Base-by-base conservation (phyloP, 2,797 vertebrate genomes). In the Rhabdophis nuchalis region DNA sequence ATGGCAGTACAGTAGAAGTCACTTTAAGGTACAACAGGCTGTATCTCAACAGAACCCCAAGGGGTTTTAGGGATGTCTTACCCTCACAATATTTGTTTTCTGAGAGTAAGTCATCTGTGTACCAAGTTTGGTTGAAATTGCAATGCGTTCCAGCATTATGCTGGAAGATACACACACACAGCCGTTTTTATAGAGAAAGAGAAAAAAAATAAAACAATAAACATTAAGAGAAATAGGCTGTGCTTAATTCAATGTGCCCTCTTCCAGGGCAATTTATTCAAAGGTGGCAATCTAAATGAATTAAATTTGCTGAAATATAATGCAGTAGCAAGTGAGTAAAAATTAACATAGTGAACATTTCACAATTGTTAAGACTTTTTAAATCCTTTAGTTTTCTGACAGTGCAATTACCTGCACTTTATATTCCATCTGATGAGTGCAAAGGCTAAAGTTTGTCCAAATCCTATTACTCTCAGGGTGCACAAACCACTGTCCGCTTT, bases 381-480 rank as follows among this genome's bases (percentile, higher is more conserved):
- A 25, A 82, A 82, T 25, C 36, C 77, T 82, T 82, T 82, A 82
- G 46, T 82, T 4, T 82, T 27, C 77, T 2, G 4, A 82, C 4
- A 82, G 25, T 82, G 77, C 77, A 46, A 82, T 82, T 96, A 99
- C 99, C 98, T 99, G 97, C 95, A 98, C 96, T 96, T 98, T 98
- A 95, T 98, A 98, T 0, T 94, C 97, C 0, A 98, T 99, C 95
- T 98, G 98, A 86, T 97, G 95, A 16, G 98, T 99, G 95, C 99
- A 99, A 94, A 96, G 98, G 6, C 99, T 99, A 95, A 98, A 99
- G 96, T 99, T 99, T 85, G 98, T 99, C 99, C 99, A 99, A 0
- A 98, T 99, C 91, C 98, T 97, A 97, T 99, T 99, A 97, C 99
- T 99, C 89, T 97, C 97, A 0, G 99, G 99, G 93, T 99, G 99